Evolutionary conservation across 2,113 vertebrate species (phyloP).

Genomic region (Microcebus ravelobensis): DNA sequence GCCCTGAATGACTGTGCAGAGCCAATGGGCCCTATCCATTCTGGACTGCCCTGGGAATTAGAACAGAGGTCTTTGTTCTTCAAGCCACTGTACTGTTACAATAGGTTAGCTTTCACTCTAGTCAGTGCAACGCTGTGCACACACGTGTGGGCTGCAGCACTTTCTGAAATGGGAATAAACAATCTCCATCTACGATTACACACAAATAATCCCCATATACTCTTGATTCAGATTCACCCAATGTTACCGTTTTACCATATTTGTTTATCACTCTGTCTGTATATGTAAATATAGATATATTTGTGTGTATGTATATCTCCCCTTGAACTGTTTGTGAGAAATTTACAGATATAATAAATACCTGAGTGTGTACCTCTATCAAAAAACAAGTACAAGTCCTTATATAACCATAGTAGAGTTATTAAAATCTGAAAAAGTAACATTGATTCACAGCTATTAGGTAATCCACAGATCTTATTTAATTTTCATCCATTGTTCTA

Average conservation of each 20-base stretch:
- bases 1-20: background rate
- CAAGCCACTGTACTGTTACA: background rate
- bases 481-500: background rate
- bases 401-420: background rate
- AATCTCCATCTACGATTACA: background rate
- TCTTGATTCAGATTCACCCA: background rate
- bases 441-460: background rate
- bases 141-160: fast-evolving
- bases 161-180: background rate
- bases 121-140: background rate
- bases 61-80: background rate
- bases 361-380: background rate
- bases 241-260: background rate
- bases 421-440: conserved; percentile 30
- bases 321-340: background rate
- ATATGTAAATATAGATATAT: background rate
- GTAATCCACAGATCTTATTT: background rate
- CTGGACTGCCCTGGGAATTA: background rate
- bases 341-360: conserved; percentile 5
- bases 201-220: background rate
- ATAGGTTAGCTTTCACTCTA: background rate
- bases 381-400: background rate
- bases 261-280: background rate
- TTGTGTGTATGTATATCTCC: background rate
- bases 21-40: background rate